phyloP scores from a whole-genome alignment of 2,888 invertebrate genomes.

The Campaea margaritaria region DNA sequence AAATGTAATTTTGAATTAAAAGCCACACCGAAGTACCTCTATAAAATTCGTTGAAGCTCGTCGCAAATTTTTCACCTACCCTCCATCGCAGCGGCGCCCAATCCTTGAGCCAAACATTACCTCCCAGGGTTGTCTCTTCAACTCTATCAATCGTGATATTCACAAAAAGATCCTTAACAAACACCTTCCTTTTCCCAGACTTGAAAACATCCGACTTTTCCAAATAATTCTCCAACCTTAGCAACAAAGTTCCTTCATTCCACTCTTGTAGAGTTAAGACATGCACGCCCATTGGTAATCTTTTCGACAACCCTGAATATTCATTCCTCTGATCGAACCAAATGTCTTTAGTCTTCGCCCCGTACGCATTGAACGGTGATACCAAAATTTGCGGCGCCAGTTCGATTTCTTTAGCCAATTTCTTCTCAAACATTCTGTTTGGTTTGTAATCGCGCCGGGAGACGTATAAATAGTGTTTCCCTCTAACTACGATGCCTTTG shows the following conservation, averaged over 20 bases:
- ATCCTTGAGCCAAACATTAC: constrained; percentile 86
- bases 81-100: constrained; percentile 81
- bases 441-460: constrained; percentile 59
- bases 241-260: constrained; percentile 85
- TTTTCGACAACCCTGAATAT: constrained; percentile 77
- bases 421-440: constrained; percentile 69
- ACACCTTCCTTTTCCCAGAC: constrained; percentile 82
- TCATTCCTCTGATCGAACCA: constrained; percentile 52
- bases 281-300: constrained; percentile 89
- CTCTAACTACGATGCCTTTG: constrained; percentile 52
- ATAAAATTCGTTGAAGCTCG: constrained; percentile 53
- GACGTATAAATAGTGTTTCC: constrained; percentile 65
- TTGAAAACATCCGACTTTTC: constrained; percentile 86
- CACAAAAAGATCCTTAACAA: constrained; percentile 85
- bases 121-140: constrained; percentile 88
- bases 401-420: constrained; percentile 66
- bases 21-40: too few relatives aligned
- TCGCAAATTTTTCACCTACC: constrained; percentile 56
- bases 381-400: constrained; percentile 55
- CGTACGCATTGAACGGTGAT: constrained; percentile 34
- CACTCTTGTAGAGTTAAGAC: constrained; percentile 91
- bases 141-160: constrained; percentile 80
- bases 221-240: constrained; percentile 92
- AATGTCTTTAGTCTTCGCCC: constrained; percentile 14
- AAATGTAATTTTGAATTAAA: too few relatives aligned